Conservation (phyloP, 1,140 invertebrate genomes). For the Paramacrobiotus metropolitanus region DNA sequence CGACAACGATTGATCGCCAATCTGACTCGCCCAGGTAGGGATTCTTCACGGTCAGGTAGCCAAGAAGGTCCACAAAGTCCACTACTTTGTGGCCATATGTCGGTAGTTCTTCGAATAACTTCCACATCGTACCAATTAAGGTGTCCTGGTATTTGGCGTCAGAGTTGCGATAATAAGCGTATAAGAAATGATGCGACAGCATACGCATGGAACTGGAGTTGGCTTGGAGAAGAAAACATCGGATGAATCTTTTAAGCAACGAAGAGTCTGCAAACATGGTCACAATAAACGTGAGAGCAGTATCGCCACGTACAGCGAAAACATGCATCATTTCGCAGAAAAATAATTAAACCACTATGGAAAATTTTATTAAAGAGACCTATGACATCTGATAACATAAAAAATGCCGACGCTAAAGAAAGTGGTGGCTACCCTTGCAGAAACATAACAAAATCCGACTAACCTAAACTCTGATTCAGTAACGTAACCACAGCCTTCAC, state of each 20-base stretch:
- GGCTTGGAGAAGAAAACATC: slow-evolving; percentile 72
- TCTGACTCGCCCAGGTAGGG: slow-evolving; percentile 16
- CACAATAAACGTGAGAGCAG: background rate
- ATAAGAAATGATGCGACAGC: slow-evolving; percentile 50
- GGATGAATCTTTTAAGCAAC: slow-evolving; percentile 41
- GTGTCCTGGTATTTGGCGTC: slow-evolving; percentile 9
- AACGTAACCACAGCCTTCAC: background rate
- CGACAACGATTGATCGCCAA: slow-evolving; percentile 25
- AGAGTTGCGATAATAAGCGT: slow-evolving; percentile 10
- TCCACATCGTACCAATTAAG: slow-evolving; percentile 37
- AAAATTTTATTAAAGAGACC: too few species aligned
- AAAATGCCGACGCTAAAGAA: too few species aligned
- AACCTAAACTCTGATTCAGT: background rate
- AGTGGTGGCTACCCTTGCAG: too few species aligned
- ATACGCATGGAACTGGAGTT: slow-evolving; percentile 74
- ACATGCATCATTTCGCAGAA: too few species aligned
- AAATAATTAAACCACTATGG: too few species aligned
- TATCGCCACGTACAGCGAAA: too few species aligned
- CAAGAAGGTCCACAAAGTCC: slow-evolving; percentile 84
- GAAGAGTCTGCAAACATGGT: background rate
- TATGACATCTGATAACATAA: too few species aligned
- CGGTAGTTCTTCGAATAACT: slow-evolving; percentile 66
- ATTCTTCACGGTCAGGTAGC: slow-evolving; percentile 67
- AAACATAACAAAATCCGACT: too few species aligned
- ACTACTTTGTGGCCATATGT: slow-evolving; percentile 73